Conservation (phyloP, 2,888 invertebrate species). For the Trichopria drosophilae region DNA sequence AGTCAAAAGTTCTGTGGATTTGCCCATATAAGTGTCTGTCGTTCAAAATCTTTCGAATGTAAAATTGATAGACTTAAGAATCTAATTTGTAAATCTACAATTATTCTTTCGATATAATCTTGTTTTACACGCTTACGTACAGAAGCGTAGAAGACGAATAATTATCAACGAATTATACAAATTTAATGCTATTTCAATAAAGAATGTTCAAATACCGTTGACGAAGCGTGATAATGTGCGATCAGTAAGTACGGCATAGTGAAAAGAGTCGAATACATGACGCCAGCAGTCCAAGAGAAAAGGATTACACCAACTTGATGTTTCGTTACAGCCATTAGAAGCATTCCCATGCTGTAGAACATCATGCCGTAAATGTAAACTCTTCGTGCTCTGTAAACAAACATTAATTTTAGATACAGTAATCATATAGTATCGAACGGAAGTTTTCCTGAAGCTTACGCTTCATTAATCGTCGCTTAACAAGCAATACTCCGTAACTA, state of each 20-base stretch:
- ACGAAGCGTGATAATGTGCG: conserved; percentile 91
- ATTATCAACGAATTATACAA: background rate
- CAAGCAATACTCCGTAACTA: too few species aligned
- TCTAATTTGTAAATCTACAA: too few species aligned
- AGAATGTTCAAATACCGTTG: conserved; percentile 74
- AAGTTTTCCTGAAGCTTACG: too few species aligned
- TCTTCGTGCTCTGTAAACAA: conserved; percentile 72
- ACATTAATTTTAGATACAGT: background rate
- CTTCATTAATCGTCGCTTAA: too few species aligned
- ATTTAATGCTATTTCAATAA: background rate
- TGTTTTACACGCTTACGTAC: too few species aligned
- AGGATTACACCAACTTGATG: conserved; percentile 79
- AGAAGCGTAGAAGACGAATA: background rate
- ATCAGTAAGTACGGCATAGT: conserved; percentile 95
- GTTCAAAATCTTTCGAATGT: too few species aligned
- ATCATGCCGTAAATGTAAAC: conserved; percentile 89
- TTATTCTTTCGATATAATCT: too few species aligned
- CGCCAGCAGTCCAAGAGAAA: conserved; percentile 91
- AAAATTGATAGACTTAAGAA: too few species aligned
- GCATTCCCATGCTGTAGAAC: conserved; percentile 87
- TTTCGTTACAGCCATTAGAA: conserved; percentile 77
- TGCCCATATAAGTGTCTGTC: too few species aligned
- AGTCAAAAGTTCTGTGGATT: too few species aligned
- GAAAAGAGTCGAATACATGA: conserved; percentile 96
- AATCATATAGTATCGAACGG: too few species aligned